Conservation (phyloP, 2,113 vertebrate genomes). For the Micromys minutus region DNA sequence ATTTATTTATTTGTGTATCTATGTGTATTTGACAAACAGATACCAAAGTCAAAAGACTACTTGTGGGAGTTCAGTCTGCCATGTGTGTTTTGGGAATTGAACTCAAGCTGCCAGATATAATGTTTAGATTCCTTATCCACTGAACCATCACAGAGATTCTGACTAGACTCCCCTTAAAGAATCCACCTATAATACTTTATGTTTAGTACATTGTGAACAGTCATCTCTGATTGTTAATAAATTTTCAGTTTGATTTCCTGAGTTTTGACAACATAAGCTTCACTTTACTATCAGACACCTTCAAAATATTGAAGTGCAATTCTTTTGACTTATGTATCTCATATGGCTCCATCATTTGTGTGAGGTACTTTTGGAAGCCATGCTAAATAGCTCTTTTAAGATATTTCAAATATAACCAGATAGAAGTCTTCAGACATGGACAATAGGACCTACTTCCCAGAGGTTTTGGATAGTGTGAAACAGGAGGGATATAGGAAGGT, state of each 20-base stretch:
- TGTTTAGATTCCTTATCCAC: not conserved
- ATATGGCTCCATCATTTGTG: not conserved
- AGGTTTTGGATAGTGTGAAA: not conserved
- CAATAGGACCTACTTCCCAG: constrained; percentile 10
- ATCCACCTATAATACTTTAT: not conserved
- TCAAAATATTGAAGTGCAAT: not conserved
- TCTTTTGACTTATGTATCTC: not conserved
- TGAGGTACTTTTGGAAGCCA: not conserved
- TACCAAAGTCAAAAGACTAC: not conserved
- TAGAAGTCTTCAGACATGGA: not conserved
- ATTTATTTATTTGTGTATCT: not conserved
- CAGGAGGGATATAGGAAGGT: not conserved
- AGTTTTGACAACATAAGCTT: not conserved
- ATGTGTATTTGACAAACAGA: not conserved
- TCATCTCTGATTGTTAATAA: not conserved
- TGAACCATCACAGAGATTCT: not conserved
- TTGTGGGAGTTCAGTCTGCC: not conserved
- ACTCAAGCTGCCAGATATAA: not conserved
- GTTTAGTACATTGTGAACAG: not conserved
- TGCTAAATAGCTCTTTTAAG: constrained; percentile 36
- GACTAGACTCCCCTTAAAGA: not conserved
- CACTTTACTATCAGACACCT: not conserved
- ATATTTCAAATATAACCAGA: not conserved
- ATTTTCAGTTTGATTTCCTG: not conserved
- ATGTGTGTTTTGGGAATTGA: not conserved